Base-by-base conservation (phyloP, 2,888 invertebrate genomes). In the Dinocampus coccinellae region DNA sequence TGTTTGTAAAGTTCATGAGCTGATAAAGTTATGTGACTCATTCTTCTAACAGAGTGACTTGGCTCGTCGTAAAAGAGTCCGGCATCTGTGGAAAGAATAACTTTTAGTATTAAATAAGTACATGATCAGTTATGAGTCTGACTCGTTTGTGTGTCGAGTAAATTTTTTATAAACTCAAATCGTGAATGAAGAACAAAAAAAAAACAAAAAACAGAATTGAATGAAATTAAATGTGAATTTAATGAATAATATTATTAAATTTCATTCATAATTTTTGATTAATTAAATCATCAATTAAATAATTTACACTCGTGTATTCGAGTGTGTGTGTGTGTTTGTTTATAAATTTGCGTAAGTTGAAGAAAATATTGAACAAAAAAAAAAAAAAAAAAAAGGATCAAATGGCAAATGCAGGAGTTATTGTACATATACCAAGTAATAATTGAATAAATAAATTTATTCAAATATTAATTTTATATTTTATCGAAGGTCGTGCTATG, bases 321-420 rank as follows among this genome's bases (percentile, higher is more conserved):
- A n/a, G n/a, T n/a, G n/a, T n/a, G n/a, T n/a, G n/a, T n/a, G n/a
- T n/a, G n/a, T n/a, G n/a, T n/a, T n/a, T n/a, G n/a, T n/a, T n/a
- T n/a, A n/a, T n/a, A n/a, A n/a, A n/a, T n/a, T n/a, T n/a, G n/a
- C n/a, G n/a, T n/a, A n/a, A n/a, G n/a, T n/a, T n/a, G n/a, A n/a
- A n/a, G n/a, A n/a, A n/a, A n/a, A n/a, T n/a, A n/a, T n/a, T n/a
- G n/a, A n/a, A n/a, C n/a, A n/a, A n/a, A n/a, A n/a, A n/a, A n/a
- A n/a, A n/a, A n/a, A n/a, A n/a, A n/a, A n/a, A n/a, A n/a, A 4
- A 4, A 29, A 29, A 29, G 3, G 7, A 29, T 20, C 1, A 78
- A 79, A 86, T 86, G 86, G 83, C 84, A 79, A 81, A 82, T 76
- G 85, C 85, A 84, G 85, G 86, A 77, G 86, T 86, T 73, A 85